phyloP scores from a whole-genome alignment of 1,140 invertebrate species.

The Leptestheria dahalacensis region DNA sequence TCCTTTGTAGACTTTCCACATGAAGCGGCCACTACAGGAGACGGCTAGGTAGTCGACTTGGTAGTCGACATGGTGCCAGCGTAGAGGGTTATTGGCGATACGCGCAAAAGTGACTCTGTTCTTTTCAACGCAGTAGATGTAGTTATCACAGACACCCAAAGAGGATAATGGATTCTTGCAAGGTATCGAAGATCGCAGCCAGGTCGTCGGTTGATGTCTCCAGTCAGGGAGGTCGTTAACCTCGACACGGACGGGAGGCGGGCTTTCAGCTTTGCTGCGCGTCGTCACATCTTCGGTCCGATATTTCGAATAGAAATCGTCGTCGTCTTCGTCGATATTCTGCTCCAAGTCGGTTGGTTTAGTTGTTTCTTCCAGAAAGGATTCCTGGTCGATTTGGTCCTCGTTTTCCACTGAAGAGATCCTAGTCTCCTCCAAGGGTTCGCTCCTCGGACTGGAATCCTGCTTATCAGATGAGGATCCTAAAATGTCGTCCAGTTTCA shows the following conservation, averaged over 20 bases:
- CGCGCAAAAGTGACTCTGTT: neutral
- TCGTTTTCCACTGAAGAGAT: neutral
- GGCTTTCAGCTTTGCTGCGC: neutral
- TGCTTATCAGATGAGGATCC: neutral
- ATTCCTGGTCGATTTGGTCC: neutral
- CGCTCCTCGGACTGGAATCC: neutral
- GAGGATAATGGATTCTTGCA: neutral
- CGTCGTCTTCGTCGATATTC: neutral
- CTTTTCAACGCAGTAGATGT: neutral
- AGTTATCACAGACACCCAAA: neutral
- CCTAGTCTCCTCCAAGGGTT: neutral
- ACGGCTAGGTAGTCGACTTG: neutral
- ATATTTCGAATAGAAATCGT: neutral
- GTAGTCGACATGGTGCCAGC: neutral
- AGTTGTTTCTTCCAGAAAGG: neutral
- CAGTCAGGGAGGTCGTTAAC: too few species aligned
- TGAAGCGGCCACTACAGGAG: neutral
- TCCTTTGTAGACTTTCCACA: conserved; percentile 4
- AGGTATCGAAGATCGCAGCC: neutral
- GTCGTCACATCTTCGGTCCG: neutral
- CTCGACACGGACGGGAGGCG: too few species aligned
- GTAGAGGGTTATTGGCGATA: neutral
- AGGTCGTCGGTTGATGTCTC: neutral
- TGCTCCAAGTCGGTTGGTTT: neutral
- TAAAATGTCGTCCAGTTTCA: conserved; percentile 5